Evolutionary conservation across 2,113 vertebrate species (phyloP).

Genomic region (Caloenas nicobarica): DNA sequence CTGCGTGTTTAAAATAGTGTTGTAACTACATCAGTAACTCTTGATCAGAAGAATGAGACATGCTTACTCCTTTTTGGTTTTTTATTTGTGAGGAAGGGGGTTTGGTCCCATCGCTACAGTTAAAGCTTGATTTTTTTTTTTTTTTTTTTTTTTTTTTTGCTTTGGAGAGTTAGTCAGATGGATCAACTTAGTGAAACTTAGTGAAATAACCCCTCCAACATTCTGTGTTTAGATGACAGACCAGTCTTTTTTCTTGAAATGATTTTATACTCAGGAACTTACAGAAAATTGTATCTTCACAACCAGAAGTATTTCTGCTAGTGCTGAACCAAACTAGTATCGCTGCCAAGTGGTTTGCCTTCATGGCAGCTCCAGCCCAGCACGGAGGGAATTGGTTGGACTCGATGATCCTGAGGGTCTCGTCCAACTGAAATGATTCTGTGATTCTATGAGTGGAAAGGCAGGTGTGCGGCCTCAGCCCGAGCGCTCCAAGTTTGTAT

Average conservation of each 20-base stretch:
- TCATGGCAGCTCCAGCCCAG: not conserved
- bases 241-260: not conserved
- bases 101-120: not conserved
- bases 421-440: too few relatives aligned
- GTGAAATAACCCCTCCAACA: not conserved
- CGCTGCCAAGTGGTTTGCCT: not conserved
- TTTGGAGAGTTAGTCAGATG: not conserved
- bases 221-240: not conserved
- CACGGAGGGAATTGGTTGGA: not conserved
- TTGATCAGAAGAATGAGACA: not conserved
- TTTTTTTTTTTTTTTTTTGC: not conserved
- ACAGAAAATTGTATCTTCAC: not conserved
- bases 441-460: not conserved
- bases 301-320: not conserved
- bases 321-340: not conserved
- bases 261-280: not conserved
- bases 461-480: not conserved
- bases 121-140: not conserved
- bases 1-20: not conserved
- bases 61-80: not conserved
- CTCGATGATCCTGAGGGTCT: too few relatives aligned
- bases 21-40: not conserved
- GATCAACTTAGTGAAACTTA: not conserved
- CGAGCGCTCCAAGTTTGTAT: not conserved
- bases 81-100: not conserved